Conservation (phyloP, 2,888 invertebrate species). For the Deroplatys truncata region DNA sequence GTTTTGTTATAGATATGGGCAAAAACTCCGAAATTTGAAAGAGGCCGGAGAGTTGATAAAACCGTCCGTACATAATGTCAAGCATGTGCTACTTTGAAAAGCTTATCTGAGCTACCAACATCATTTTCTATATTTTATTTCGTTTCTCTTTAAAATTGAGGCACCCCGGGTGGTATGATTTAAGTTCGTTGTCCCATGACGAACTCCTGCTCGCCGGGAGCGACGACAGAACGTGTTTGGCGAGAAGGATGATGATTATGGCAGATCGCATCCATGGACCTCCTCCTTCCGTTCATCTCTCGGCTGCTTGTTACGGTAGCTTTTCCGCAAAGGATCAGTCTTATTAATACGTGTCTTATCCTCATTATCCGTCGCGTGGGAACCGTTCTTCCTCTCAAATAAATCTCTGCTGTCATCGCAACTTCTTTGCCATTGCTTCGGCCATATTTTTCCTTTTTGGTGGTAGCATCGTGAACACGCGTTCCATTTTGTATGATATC, state of each 20-base stretch:
- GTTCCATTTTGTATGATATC: not conserved
- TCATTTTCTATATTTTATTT: no score
- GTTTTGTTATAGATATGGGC: no score
- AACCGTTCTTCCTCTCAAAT: not conserved
- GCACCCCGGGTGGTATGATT: not conserved
- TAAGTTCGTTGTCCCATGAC: not conserved
- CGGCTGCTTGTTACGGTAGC: not conserved
- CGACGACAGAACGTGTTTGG: not conserved
- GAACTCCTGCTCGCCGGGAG: not conserved
- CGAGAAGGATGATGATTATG: not conserved
- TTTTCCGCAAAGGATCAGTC: not conserved
- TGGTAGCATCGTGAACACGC: not conserved
- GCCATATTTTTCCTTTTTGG: no score
- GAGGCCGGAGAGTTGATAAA: no score
- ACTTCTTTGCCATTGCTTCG: not conserved
- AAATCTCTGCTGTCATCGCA: not conserved
- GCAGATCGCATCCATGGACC: no score
- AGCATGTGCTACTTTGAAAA: no score
- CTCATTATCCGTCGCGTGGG: not conserved
- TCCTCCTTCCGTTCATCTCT: no score
- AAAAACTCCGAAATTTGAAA: no score
- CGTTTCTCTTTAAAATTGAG: no score
- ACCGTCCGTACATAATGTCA: no score
- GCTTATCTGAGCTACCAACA: no score
- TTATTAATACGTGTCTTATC: no score